These are phyloP conservation scores for Cephus spinipes DNA, from an alignment of 2,888 invertebrate species.

Conservation along the genomic window DNA sequence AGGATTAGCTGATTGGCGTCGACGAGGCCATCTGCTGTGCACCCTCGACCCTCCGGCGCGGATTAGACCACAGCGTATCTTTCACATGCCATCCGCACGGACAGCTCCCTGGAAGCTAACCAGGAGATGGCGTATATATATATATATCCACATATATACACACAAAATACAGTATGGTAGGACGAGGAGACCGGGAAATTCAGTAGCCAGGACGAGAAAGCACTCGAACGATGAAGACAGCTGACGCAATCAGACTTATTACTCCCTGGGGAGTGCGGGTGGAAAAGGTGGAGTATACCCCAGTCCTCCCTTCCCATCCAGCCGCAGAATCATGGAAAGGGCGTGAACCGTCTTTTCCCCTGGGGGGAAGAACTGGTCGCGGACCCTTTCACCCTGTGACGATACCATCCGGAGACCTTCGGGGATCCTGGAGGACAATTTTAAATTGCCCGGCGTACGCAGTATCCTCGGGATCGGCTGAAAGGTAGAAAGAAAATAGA, in stretches of 20 bases:
- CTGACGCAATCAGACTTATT: conserved; percentile 53
- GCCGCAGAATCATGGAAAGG: conserved; percentile 19
- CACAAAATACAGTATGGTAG: neutral
- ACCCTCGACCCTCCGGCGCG: conserved; percentile 34
- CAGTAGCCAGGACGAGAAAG: conserved; percentile 28
- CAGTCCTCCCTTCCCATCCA: conserved; percentile 10
- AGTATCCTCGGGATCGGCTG: neutral
- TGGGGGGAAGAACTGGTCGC: neutral
- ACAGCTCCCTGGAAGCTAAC: conserved; percentile 16
- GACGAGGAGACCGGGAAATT: conserved; percentile 18
- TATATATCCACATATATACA: too few species aligned
- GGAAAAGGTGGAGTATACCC: neutral
- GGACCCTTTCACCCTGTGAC: conserved; percentile 4
- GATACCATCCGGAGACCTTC: neutral
- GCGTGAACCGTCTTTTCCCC: conserved; percentile 20
- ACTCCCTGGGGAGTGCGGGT: conserved; percentile 36
- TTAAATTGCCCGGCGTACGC: neutral
- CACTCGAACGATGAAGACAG: conserved; percentile 43
- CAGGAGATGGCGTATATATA: neutral
- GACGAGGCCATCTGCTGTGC: conserved; percentile 51
- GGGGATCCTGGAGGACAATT: neutral
- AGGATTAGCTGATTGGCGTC: conserved; percentile 55
- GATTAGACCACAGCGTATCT: conserved; percentile 45
- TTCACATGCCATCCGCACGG: conserved; percentile 43
- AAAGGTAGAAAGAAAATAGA: neutral